These are phyloP conservation scores for Chelmon rostratus DNA, from an alignment of 2,797 vertebrate species.

Conservation along the genomic window DNA sequence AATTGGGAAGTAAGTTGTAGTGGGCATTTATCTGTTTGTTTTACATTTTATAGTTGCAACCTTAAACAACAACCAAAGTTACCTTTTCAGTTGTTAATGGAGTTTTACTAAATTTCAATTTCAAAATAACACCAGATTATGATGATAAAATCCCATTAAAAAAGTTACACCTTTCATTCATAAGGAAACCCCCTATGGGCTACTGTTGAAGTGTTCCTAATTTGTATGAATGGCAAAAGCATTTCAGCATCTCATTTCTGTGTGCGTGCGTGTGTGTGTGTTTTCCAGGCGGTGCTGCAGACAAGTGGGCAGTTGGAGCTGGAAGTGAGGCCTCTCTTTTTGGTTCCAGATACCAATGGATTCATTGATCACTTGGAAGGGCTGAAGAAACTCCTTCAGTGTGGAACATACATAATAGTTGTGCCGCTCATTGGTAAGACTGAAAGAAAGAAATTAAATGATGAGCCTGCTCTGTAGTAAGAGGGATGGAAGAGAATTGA, in stretches of 20 bases:
- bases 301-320: conserved; percentile 94
- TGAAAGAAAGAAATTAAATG: background rate
- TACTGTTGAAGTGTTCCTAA: background rate
- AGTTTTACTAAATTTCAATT: background rate
- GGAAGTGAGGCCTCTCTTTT: conserved; percentile 95
- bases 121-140: background rate
- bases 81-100: background rate
- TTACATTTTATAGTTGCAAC: background rate
- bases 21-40: background rate
- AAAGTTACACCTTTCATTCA: background rate
- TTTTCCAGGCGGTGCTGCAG: conserved; percentile 93
- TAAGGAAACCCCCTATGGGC: background rate
- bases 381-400: conserved; percentile 89
- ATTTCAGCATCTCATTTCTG: background rate
- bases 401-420: conserved; percentile 94
- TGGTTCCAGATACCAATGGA: conserved; percentile 97
- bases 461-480: background rate
- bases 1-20: background rate
- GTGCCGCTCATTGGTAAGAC: conserved; percentile 97
- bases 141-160: background rate
- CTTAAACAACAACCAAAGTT: background rate
- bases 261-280: conserved; percentile 36
- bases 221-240: background rate
- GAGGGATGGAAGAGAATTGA: background rate
- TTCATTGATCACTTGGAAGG: conserved; percentile 97